Percentiles rank a stretch among this genome's conserved stretches.
phyloP scores from a whole-genome alignment of 2,888 invertebrate genomes.

The Chaitophorus viminalis region DNA sequence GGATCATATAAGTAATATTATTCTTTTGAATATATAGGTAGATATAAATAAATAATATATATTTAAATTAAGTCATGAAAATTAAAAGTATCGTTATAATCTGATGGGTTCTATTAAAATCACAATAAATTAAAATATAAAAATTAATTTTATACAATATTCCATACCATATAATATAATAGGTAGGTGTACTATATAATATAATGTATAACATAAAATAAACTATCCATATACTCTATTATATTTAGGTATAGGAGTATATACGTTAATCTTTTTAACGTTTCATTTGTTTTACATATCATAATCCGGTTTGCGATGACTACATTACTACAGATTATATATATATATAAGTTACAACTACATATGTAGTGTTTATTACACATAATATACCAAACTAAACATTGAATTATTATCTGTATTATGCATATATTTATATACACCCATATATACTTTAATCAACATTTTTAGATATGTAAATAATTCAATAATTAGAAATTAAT shows the following conservation, averaged over 20 bases:
- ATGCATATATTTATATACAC: neutral
- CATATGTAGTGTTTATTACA: neutral
- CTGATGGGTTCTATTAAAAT: slow-evolving; percentile 27
- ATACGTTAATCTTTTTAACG: slow-evolving; percentile 22
- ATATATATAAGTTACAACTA: neutral
- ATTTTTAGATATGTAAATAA: too few relatives aligned
- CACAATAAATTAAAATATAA: slow-evolving; percentile 32
- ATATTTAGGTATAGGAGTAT: too few relatives aligned
- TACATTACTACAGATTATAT: too few relatives aligned
- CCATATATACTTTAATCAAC: too few relatives aligned
- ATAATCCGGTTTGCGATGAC: neutral
- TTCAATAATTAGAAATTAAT: too few relatives aligned
- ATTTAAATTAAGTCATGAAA: slow-evolving; percentile 23
- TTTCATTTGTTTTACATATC: slow-evolving; percentile 26
- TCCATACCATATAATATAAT: neutral
- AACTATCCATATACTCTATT: neutral
- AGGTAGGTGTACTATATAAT: too few relatives aligned
- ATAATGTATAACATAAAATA: slow-evolving; percentile 19
- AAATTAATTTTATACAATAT: neutral
- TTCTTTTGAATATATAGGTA: neutral
- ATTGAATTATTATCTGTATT: neutral
- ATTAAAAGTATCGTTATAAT: slow-evolving; percentile 31
- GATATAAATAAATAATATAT: slow-evolving; percentile 4
- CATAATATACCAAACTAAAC: neutral
- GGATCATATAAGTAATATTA: neutral